Evolutionary conservation across 2,797 vertebrate species (phyloP), one percentile per base, ranked within the genome.

Genomic region (Bufotes viridis): DNA sequence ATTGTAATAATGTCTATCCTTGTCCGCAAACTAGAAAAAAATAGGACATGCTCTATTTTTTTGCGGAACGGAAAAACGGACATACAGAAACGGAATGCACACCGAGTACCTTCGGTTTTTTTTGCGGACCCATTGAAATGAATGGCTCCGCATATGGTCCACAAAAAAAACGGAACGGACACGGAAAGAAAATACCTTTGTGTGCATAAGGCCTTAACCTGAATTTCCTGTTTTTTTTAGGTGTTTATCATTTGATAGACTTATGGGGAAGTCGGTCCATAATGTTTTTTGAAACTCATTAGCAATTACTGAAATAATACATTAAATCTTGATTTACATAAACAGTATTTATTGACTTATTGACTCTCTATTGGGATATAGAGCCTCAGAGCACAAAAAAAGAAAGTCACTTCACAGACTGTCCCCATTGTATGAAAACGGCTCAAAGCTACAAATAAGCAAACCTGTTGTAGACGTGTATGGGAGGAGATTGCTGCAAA

Each of bases 301-400:
- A 75, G 20, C 18, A n/a, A 53, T 22, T 75, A 22, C 42, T 22
- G 72, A 82, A 82, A 69, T 82, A 69, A 69, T 69, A 53, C 63
- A 69, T 53, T 29, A 49, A 69, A 69, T 69, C 18, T 14, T 53
- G 81, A 65, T 82, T 82, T 82, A 24, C 63, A 69, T 29, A 55
- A 82, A 69, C 65, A 63, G 13, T 82, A 82, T 82, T 82, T 82
- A 82, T 82, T 82, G 65, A 67, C 63, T 53, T 69, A 49, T 63
- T 18, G n/a, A n/a, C n/a, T 13, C n/a, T 24, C 81, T 63, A 69
- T 22, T 42, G 34, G 53, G 63, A 67, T 82, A 26, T 24, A 65
- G 42, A 63, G 79, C n/a, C 79, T 81, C n/a, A 13, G 58, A 17
- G 81, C 20, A 82, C 42, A 69, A 63, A 69, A 74, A 42, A 22